Evolutionary conservation across 2,888 invertebrate species (phyloP).

Genomic region (Agonum fuliginosum): DNA sequence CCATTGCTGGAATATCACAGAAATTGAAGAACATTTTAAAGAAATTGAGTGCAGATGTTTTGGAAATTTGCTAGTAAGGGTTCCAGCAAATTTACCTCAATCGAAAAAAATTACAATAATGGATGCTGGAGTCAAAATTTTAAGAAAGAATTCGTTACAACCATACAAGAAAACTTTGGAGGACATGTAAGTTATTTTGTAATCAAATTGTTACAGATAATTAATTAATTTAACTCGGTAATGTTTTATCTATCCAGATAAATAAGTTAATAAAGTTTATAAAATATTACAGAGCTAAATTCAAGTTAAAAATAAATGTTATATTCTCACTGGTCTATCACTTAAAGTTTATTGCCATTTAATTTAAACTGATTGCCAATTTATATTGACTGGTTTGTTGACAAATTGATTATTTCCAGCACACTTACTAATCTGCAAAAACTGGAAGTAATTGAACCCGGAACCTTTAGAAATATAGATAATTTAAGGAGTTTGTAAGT

Average conservation of each 20-base stretch:
- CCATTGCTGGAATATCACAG: constrained; percentile 66
- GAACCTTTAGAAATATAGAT: constrained; percentile 77
- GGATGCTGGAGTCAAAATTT: constrained; percentile 68
- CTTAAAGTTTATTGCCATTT: neutral
- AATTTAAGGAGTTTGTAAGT: constrained; percentile 73
- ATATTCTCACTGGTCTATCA: too few species aligned
- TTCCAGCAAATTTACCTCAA: constrained; percentile 68
- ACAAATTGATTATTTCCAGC: too few species aligned
- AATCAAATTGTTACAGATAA: too few species aligned
- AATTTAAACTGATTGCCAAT: constrained; percentile 2
- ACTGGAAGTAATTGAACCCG: constrained; percentile 76
- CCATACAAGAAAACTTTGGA: constrained; percentile 69
- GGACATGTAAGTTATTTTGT: constrained; percentile 70
- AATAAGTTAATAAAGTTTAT: too few species aligned
- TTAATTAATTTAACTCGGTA: too few species aligned
- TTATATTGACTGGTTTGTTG: neutral
- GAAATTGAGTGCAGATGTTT: constrained; percentile 68
- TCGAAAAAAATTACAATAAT: constrained; percentile 69
- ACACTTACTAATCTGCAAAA: constrained; percentile 76
- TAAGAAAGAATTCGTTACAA: constrained; percentile 68
- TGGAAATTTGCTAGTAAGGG: constrained; percentile 66
- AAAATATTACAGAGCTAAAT: too few species aligned
- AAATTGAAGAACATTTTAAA: constrained; percentile 61
- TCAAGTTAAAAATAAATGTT: too few species aligned
- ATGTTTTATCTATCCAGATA: too few species aligned